Conservation (phyloP, 2,888 invertebrate species). For the Cephus rjabovi region DNA sequence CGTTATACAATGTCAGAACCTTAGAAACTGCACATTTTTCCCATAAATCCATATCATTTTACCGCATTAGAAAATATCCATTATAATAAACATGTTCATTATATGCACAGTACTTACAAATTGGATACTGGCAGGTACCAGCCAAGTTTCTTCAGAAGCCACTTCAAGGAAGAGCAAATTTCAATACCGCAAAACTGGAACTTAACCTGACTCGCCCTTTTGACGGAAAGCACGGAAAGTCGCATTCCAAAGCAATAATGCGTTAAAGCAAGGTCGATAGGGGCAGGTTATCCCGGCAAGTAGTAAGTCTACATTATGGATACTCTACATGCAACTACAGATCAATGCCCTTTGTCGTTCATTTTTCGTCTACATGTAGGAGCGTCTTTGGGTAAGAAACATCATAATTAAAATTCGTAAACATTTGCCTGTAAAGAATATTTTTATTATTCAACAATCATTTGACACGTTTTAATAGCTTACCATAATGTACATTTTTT, state of each 20-base stretch:
- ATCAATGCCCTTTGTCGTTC: not conserved
- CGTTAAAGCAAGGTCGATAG: not conserved
- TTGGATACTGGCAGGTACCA: conserved; percentile 48
- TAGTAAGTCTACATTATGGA: not conserved
- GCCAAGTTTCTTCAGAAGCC: conserved; percentile 49
- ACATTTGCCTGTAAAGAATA: not conserved
- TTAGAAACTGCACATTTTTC: not conserved
- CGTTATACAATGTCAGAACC: not conserved
- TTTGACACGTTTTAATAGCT: not conserved
- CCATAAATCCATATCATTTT: not conserved
- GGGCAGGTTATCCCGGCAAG: not conserved
- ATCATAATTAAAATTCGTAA: not conserved
- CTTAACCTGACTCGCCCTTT: conserved; percentile 47
- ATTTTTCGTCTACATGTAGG: not conserved
- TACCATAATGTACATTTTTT: not conserved
- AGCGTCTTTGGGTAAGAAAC: not conserved
- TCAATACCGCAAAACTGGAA: conserved; percentile 50
- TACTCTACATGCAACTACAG: not conserved
- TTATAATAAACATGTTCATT: not conserved
- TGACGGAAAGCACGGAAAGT: conserved; percentile 48
- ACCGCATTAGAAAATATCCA: not conserved
- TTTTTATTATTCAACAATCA: not conserved
- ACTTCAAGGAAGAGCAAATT: conserved; percentile 51
- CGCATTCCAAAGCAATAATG: conserved; percentile 47
- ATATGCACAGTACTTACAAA: conserved; percentile 40